Conservation (phyloP, 2,888 invertebrate species). For the Troilus luridus region DNA sequence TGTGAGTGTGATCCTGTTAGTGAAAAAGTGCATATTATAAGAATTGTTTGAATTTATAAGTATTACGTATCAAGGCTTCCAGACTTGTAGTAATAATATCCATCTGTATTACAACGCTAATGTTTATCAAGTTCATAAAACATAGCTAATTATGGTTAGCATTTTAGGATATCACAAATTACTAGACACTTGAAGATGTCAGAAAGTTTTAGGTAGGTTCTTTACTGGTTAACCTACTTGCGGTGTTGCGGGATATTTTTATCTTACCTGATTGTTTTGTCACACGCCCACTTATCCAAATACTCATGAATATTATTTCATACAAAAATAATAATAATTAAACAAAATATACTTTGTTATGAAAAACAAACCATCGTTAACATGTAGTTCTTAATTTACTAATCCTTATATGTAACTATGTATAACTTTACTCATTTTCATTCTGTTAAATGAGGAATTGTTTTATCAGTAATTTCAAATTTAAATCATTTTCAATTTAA, state of each 20-base stretch:
- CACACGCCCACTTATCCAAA: constrained; percentile 2
- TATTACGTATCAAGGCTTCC: constrained; percentile 82
- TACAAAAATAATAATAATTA: no score
- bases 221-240: not conserved
- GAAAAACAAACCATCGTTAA: no score
- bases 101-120: constrained; percentile 69
- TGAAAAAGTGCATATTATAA: not conserved
- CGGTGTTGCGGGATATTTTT: not conserved
- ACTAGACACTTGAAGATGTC: constrained; percentile 15
- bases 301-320: not conserved
- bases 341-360: no score
- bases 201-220: constrained; percentile 17
- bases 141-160: not conserved
- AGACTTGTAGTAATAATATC: constrained; percentile 79
- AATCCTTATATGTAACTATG: no score
- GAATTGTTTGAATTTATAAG: constrained; percentile 65
- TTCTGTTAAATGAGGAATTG: not conserved
- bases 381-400: no score
- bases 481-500: not conserved
- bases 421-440: not conserved
- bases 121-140: not conserved
- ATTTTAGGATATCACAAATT: not conserved
- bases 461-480: not conserved
- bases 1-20: no score
- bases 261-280: not conserved